Conservation (phyloP, 2,113 vertebrate genomes). For the Herpetotheres cachinnans region DNA sequence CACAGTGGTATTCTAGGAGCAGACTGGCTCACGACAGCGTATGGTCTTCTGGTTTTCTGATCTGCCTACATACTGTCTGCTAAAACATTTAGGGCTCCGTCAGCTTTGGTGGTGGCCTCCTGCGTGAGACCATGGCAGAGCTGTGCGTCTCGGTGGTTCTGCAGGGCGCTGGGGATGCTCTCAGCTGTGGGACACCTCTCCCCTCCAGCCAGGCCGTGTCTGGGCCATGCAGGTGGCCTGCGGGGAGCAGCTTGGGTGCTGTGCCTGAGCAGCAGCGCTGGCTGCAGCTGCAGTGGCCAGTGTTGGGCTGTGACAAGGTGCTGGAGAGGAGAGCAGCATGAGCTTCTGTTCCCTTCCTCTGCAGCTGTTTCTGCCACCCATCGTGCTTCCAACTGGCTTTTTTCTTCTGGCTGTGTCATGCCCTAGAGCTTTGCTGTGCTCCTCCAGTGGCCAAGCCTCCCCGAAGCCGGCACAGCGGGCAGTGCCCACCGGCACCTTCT, state of each 20-base stretch:
- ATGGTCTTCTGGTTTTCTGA: neutral
- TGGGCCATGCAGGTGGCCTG: accelerated
- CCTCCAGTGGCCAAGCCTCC: accelerated
- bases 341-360: neutral
- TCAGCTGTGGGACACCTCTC: neutral
- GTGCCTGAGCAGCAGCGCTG: neutral
- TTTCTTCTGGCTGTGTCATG: accelerated
- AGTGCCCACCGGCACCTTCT: accelerated
- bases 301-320: neutral
- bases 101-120: neutral
- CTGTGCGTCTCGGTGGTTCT: accelerated
- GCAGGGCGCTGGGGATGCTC: neutral
- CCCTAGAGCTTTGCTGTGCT: accelerated
- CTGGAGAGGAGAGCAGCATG: accelerated
- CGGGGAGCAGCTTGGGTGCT: neutral
- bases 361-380: neutral
- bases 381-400: neutral
- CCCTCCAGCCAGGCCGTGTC: neutral
- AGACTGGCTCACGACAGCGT: neutral
- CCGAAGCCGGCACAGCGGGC: neutral
- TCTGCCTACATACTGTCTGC: accelerated
- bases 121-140: accelerated
- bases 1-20: neutral
- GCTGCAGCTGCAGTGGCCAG: neutral
- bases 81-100: accelerated